phyloP scores from a whole-genome alignment of 2,888 invertebrate species.

The Argynnis bischoffii region DNA sequence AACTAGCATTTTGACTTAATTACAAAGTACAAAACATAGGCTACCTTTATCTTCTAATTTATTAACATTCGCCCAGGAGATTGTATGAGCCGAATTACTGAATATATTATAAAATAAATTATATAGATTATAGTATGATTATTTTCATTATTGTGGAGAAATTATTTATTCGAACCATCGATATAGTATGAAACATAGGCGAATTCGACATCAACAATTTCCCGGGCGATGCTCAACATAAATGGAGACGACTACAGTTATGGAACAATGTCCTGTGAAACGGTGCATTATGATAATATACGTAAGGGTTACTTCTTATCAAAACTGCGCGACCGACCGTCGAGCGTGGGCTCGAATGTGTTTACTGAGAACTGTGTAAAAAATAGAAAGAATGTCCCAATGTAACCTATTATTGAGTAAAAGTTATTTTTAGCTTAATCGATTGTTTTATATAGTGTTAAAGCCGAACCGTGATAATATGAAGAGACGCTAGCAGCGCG shows the following conservation, averaged over 20 bases:
- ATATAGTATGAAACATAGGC: slow-evolving; percentile 63
- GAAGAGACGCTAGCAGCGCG: slow-evolving; percentile 1
- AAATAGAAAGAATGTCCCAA: too few relatives aligned
- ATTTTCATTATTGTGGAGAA: slow-evolving; percentile 64
- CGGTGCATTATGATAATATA: slow-evolving; percentile 24
- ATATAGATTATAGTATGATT: slow-evolving; percentile 67
- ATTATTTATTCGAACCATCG: slow-evolving; percentile 69
- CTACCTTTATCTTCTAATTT: slow-evolving; percentile 60
- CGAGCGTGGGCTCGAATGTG: neutral
- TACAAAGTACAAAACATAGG: slow-evolving; percentile 79
- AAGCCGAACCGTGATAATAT: slow-evolving; percentile 4
- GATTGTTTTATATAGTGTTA: slow-evolving; percentile 6
- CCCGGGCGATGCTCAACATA: slow-evolving; percentile 42
- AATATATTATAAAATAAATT: slow-evolving; percentile 69
- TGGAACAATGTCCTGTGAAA: slow-evolving; percentile 25
- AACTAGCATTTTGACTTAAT: slow-evolving; percentile 60
- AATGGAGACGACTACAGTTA: slow-evolving; percentile 33
- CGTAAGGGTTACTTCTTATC: neutral
- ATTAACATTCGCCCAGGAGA: slow-evolving; percentile 61
- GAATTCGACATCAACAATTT: slow-evolving; percentile 56
- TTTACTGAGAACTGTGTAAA: slow-evolving; percentile 4
- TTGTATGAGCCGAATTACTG: slow-evolving; percentile 57
- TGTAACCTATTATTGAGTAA: too few relatives aligned
- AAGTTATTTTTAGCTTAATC: too few relatives aligned
- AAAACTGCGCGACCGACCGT: neutral